Evolutionary conservation across 2,888 invertebrate genomes (phyloP), one percentile per base, ranked within the genome.

Genomic region (Crocallis elinguaria): DNA sequence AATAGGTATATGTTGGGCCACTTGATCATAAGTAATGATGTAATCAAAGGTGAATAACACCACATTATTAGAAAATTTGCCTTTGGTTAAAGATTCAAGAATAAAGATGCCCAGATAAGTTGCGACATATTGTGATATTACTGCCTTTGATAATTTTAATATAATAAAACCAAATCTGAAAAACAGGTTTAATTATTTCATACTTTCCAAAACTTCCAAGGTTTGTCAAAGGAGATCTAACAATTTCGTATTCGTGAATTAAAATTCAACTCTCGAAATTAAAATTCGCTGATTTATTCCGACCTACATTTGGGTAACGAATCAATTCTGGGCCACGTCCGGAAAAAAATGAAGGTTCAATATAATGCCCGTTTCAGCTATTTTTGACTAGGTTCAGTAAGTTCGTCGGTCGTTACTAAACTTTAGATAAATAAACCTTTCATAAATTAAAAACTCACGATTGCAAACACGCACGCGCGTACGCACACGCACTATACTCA

Each of bases 211-310:
- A 42, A 48, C 17, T 42, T 38, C 32, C 37, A 43, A 48, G 27
- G 30, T 32, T 42, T 32, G 29, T 46, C 19, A 48, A 32, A 53
- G n/a, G n/a, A 12, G 42, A 43, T 29, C 23, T 25, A 30, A 4
- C 30, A 21, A 49, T 46, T 60, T 44, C 49, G 11, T 19, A 41
- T 25, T 16, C 30, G 33, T 27, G 30, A 21, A 30, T 51, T 19
- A 43, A 35, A 19, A 48, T 45, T 48, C 50, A 39, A 38, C 32
- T 14, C 29, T 37, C 21, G 45, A 51, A 50, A 55, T 48, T 53
- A 57, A 57, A 59, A 54, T 29, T 46, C 45, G 19, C 29, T 32
- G 12, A 49, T 38, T 46, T 38, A 35, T 44, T 27, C 38, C 29
- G 27, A 44, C 46, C 56, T 52, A 45, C 29, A 54, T 51, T 49